Base-by-base conservation (phyloP, 92 coral and sea anemone species). In the Phenganax stokvisi region DNA sequence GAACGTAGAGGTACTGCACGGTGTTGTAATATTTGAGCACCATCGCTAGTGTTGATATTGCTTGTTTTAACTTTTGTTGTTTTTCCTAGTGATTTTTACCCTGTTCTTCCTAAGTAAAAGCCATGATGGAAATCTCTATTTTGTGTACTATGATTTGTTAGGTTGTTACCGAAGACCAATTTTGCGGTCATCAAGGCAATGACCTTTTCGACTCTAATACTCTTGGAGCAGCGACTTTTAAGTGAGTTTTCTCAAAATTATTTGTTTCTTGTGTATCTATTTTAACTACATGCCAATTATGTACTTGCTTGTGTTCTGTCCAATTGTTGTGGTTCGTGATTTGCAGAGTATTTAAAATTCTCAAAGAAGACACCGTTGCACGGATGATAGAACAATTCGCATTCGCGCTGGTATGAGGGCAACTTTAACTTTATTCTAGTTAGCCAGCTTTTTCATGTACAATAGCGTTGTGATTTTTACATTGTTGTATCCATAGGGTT, bases 141-240 rank as follows among this genome's bases (percentile, higher is more conserved):
- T 59, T 59, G 65, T 59, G n/a, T 13, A 59, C 7, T 20, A 3
- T 20, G 6, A 53, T 37, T 51, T 53, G 10, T 59, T 37, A 96
- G 99, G 92, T 96, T 54, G 72, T 87, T 29, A 92, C 97, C 17
- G 96, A 96, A 66, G 99, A 96, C 84, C 99, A 96, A 80, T 92
- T 96, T 85, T 91, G 94, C 82, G 99, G 99, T 74, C 99, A 96
- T 67, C 99, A 96, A 66, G 99, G 99, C 20, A 83, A 92, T 55
- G 99, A 96, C 85, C 88, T 96, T 47, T 89, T 92, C 83, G 93
- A 92, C 81, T 54, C 85, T 28, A 97, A 92, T 62, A 96, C 89
- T 86, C 77, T 87, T 59, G 84, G 74, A 73, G 84, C 85, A 79
- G 91, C 85, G 97, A 37, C 47, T 37, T 37, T 37, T 37, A 37